Conservation (phyloP, 2,888 invertebrate species). For the Drosophila greeni region DNA sequence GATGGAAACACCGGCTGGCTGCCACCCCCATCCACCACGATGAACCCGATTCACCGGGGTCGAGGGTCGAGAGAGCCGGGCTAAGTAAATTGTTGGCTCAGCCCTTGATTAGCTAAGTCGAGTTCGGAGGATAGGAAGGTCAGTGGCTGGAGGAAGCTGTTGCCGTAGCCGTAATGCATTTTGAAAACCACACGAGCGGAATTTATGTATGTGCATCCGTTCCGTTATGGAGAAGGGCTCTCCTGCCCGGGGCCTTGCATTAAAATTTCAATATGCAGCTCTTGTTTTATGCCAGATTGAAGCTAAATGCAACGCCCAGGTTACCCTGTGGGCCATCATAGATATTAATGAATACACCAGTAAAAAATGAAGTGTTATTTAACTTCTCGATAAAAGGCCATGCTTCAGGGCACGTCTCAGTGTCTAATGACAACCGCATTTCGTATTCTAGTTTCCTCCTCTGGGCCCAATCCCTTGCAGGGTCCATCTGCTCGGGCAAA, state of each 20-base stretch:
- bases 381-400: constrained; percentile 38
- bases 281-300: constrained; percentile 33
- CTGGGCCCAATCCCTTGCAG: background rate
- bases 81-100: constrained; percentile 71
- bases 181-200: constrained; percentile 69
- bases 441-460: background rate
- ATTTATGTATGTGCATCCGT: constrained; percentile 54
- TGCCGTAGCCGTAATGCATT: constrained; percentile 57
- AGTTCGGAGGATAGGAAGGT: constrained; percentile 22
- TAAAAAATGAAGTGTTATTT: constrained; percentile 19
- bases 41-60: constrained; percentile 2
- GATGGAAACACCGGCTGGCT: constrained; percentile 46
- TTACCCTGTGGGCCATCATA: background rate
- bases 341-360: constrained; percentile 7
- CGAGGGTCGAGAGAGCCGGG: constrained; percentile 32
- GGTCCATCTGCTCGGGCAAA: constrained; percentile 40
- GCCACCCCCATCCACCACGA: constrained; percentile 4
- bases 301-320: constrained; percentile 32
- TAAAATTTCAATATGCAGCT: constrained; percentile 36
- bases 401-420: constrained; percentile 4
- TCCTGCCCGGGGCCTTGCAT: constrained; percentile 14
- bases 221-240: constrained; percentile 3
- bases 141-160: constrained; percentile 26
- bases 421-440: constrained; percentile 32
- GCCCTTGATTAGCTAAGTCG: constrained; percentile 69